Evolutionary conservation across 2,113 vertebrate species (phyloP).

Genomic region (Tragelaphus buxtoni): DNA sequence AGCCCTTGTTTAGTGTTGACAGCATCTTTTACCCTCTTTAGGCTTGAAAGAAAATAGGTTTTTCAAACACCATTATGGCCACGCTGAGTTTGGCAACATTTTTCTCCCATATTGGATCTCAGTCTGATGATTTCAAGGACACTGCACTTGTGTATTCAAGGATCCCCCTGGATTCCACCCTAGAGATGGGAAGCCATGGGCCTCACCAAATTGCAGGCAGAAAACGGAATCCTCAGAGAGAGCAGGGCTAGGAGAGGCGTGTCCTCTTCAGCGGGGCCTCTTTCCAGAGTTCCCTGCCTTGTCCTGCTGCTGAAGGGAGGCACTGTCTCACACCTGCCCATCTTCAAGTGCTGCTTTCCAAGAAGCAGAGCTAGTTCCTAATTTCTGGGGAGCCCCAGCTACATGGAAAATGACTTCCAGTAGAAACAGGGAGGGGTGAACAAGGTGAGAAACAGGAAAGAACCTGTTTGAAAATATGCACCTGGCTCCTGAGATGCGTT

Average conservation of each 20-base stretch:
- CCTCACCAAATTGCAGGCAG: not conserved
- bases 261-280: not conserved
- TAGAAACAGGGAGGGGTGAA: not conserved
- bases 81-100: not conserved
- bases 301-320: not conserved
- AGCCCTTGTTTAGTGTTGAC: not conserved
- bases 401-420: not conserved
- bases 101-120: constrained; percentile 13
- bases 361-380: not conserved
- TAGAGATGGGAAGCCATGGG: not conserved
- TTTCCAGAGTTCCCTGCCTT: not conserved
- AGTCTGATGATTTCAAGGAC: constrained; percentile 7
- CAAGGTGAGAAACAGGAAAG: not conserved
- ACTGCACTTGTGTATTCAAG: not conserved
- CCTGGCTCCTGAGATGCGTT: not conserved
- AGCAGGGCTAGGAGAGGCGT: not conserved
- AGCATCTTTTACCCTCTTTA: not conserved
- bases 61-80: not conserved
- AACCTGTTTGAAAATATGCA: not conserved
- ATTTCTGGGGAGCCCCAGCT: not conserved
- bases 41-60: constrained; percentile 28
- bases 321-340: not conserved
- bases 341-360: not conserved
- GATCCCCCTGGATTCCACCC: not conserved
- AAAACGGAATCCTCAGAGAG: not conserved